phyloP scores from a whole-genome alignment of 1,140 invertebrate genomes.

The Aphis craccivora region DNA sequence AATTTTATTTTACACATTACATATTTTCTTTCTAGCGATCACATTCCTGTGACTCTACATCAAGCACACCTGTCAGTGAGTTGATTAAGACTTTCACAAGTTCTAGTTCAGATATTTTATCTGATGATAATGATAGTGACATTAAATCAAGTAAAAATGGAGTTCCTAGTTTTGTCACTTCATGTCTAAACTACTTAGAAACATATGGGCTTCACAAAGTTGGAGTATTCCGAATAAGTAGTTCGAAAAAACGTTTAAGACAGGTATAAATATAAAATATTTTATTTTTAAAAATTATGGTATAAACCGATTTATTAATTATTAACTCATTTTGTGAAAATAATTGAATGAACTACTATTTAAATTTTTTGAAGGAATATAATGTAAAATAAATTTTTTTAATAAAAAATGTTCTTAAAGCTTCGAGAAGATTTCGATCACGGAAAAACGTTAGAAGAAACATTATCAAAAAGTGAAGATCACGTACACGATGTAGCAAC shows the following conservation, averaged over 20 bases:
- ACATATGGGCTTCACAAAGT: conserved; percentile 80
- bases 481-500: conserved; percentile 93
- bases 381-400: too few relatives aligned
- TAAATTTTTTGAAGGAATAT: too few relatives aligned
- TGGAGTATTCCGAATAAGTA: conserved; percentile 88
- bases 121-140: conserved; percentile 26
- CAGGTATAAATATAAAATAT: conserved; percentile 71
- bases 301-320: too few relatives aligned
- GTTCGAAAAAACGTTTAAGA: conserved; percentile 88
- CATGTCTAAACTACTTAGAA: conserved; percentile 83
- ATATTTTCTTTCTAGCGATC: conserved; percentile 41
- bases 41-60: conserved; percentile 54
- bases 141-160: conserved; percentile 63
- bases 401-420: conserved; percentile 65
- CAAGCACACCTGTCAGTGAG: conserved; percentile 51
- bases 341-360: not conserved
- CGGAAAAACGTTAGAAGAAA: conserved; percentile 70
- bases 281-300: not conserved
- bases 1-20: not conserved
- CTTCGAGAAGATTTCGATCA: conserved; percentile 89
- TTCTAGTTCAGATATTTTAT: conserved; percentile 44
- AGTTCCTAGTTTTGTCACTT: conserved; percentile 77
- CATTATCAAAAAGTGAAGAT: conserved; percentile 77
- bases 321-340: not conserved
- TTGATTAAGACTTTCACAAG: conserved; percentile 48